Base-by-base conservation (phyloP, 2,113 vertebrate species). In the Beaufortia kweichowensis region DNA sequence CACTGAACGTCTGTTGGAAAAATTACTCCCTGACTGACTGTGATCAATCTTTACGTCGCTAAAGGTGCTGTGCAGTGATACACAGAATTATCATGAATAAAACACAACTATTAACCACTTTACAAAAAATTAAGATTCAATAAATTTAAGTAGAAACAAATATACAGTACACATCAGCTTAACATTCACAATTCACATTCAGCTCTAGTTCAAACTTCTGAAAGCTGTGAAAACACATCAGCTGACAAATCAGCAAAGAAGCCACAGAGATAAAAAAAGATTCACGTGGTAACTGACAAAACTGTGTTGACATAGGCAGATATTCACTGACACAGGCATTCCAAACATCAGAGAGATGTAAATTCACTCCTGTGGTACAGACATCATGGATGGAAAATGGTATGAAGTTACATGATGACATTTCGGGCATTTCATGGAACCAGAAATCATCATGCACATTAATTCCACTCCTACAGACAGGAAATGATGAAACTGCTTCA, bases 251-350 rank as follows among this genome's bases (percentile, higher is more conserved):
- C 11, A 70, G 19, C 10, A 10, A 48, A 53, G 41, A 69, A 53
- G 19, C 50, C 23, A 12, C 15, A 59, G 12, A 8, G 55, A 28
- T 43, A 15, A 72, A 43, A n/a, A 72, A 59, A 53, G 31, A 70
- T n/a, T 23, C 65, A 59, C 19, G 33, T n/a, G 12, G 35, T 39
- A 28, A 59, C 9, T 72, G 69, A 72, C 69, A 72, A 59, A 72
- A 72, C 14, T 28, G 55, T 72, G 69, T 59, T 72, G 53, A 59
- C 69, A 59, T 55, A 57, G 15, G 39, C 55, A 59, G 69, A 72
- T 2, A 55, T 43, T 59, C 53, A 59, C 28, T 43, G 53, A 55
- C 55, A 43, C 33, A 41, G n/a, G 33, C 50, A 43, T 65, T 12
- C 5, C 10, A 43, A 9, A 48, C 64, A 72, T 72, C 55, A 72